Conservation (phyloP, 2,888 invertebrate species). For the Torymus texanus region DNA sequence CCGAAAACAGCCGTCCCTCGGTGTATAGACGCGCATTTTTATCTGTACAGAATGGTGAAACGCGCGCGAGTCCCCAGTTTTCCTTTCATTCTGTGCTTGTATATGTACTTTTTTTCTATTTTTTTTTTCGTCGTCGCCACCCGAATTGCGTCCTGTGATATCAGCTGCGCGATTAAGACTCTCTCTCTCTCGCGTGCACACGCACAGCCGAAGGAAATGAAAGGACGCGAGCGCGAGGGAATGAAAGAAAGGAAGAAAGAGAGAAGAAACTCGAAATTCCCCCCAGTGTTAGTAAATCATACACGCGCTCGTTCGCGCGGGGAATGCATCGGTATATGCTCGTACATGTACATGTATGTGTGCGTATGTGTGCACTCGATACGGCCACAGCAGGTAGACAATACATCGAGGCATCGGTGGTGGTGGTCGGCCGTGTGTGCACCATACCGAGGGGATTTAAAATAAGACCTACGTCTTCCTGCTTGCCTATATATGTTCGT, state of each 20-base stretch:
- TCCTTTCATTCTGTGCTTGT: conserved; percentile 20
- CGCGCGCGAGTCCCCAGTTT: neutral
- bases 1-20: neutral
- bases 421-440: neutral
- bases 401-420: conserved; percentile 31
- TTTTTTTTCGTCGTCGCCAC: conserved; percentile 1
- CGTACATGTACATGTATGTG: neutral
- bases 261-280: conserved; percentile 41
- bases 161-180: conserved; percentile 54
- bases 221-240: conserved; percentile 10
- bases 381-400: conserved; percentile 47
- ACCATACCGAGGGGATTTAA: conserved; percentile 35
- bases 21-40: neutral
- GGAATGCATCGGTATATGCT: conserved; percentile 19
- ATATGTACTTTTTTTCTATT: neutral
- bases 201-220: conserved; percentile 26
- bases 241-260: conserved; percentile 18
- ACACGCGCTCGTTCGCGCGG: conserved; percentile 27
- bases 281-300: conserved; percentile 51
- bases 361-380: conserved; percentile 13
- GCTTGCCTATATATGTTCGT: neutral
- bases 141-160: conserved; percentile 41
- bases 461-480: conserved; percentile 47
- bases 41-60: neutral
- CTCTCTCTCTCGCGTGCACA: neutral